Evolutionary conservation across 2,888 invertebrate genomes (phyloP), one percentile per base, ranked within the genome.

Genomic region (Leptopilina drosophilae): DNA sequence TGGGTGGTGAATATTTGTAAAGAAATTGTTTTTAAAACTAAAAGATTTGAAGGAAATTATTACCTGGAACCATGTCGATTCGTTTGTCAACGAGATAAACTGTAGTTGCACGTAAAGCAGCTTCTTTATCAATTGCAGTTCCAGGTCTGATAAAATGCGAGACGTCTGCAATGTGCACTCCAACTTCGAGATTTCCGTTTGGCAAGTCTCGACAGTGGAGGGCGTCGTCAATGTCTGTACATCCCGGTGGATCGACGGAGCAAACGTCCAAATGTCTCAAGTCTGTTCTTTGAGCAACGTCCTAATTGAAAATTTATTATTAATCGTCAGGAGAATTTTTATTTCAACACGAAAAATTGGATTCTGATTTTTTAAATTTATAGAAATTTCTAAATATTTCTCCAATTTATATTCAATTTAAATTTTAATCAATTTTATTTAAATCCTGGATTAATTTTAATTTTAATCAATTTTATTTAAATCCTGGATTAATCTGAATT

Each of bases 181-280:
- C 99, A 69, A 98, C 95, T 93, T 98, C 96, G 69, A 94, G 93
- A 87, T 95, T 95, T 5, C 96, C 95, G 88, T 96, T 96, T 0
- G 94, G 93, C 33, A 98, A 92, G 62, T 93, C 92, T 26, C 95
- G 93, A 87, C 98, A 98, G 92, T 99, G 99, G 2, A 99, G 92
- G 0, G 99, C 99, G 92, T 99, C 99, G 90, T 99, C 99, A 83
- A 99, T 99, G 91, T 99, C 99, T 0, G 99, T 99, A 91, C 99
- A 99, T 0, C 99, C 99, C 0, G 98, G 98, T 3, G 99, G 99
- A 93, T 99, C 99, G 0, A 99, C 98, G 0, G 98, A 98, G 89
- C 98, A 99, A 65, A 99, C 95, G 87, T 95, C 95, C 5, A 98
- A 90, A 78, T 96, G 94, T 12, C 99, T 95, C 1, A 99, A 93